Percentiles rank a stretch among this genome's conserved stretches.
Conservation (phyloP, 2,888 invertebrate genomes). For the Lingula anatina region DNA sequence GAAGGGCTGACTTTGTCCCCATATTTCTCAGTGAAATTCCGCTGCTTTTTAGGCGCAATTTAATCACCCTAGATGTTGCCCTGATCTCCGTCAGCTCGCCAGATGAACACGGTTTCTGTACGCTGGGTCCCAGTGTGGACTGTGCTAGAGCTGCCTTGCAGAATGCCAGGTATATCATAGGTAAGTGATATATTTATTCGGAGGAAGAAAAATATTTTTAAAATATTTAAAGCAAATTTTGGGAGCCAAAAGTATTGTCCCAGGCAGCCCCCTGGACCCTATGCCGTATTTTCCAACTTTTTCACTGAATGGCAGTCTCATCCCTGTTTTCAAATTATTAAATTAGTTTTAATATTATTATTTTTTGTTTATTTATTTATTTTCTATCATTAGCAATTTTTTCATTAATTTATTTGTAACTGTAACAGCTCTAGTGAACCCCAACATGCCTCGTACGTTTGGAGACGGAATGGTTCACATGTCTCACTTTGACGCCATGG, state of each 20-base stretch:
- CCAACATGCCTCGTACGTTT: slow-evolving; percentile 86
- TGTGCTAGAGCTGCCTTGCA: slow-evolving; percentile 79
- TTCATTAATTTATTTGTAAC: not conserved
- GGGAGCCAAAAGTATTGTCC: too few relatives aligned
- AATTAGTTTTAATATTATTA: too few relatives aligned
- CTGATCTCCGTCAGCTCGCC: slow-evolving; percentile 61
- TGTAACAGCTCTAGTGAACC: slow-evolving; percentile 65
- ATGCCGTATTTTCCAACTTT: too few relatives aligned
- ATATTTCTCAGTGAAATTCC: slow-evolving; percentile 94
- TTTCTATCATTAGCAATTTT: too few relatives aligned
- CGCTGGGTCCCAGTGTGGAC: too few relatives aligned
- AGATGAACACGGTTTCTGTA: too few relatives aligned
- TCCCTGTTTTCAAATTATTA: too few relatives aligned
- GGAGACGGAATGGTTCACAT: slow-evolving; percentile 85
- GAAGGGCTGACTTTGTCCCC: slow-evolving; percentile 81
- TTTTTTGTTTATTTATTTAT: too few relatives aligned
- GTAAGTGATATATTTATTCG: slow-evolving; percentile 63
- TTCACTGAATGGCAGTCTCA: too few relatives aligned
- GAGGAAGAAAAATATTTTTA: too few relatives aligned
- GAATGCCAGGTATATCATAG: slow-evolving; percentile 81
- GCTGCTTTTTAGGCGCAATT: slow-evolving; percentile 77
- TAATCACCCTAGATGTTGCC: slow-evolving; percentile 76
- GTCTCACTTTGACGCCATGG: slow-evolving; percentile 86
- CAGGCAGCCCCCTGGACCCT: too few relatives aligned
- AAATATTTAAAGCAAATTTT: too few relatives aligned